phyloP scores from a whole-genome alignment of 2,888 invertebrate species.

The Pedicia rivosa region DNA sequence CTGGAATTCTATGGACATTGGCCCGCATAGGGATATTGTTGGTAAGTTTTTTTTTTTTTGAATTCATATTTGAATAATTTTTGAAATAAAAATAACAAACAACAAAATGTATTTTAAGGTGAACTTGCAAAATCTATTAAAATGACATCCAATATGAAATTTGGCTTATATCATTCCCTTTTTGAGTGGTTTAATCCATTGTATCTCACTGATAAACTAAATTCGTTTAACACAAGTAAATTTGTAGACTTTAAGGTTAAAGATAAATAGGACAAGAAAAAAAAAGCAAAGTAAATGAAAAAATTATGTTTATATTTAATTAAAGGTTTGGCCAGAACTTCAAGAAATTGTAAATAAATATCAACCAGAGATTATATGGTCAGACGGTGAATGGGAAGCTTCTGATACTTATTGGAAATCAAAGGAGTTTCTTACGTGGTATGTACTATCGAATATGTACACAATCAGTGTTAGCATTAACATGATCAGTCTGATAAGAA shows the following conservation, averaged over 20 bases:
- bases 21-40: conserved; percentile 61
- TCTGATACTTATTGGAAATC: conserved; percentile 69
- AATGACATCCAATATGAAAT: conserved; percentile 41
- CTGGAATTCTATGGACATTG: conserved; percentile 70
- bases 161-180: conserved; percentile 73
- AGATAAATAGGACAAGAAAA: no score
- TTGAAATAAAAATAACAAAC: no score
- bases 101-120: no score
- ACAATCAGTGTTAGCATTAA: no score
- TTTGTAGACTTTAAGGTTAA: conserved; percentile 52
- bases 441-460: no score
- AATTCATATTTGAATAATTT: no score
- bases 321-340: conserved; percentile 55
- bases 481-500: no score
- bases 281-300: no score
- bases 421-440: conserved; percentile 70
- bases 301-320: not conserved
- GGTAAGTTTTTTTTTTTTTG: no score
- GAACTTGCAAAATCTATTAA: conserved; percentile 56
- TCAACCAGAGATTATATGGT: conserved; percentile 73
- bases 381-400: conserved; percentile 92
- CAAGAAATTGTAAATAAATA: conserved; percentile 55
- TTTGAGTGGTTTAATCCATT: conserved; percentile 82
- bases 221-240: conserved; percentile 41
- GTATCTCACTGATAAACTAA: conserved; percentile 51